Evolutionary conservation across 2,113 vertebrate species (phyloP), one percentile per base, ranked within the genome.

Genomic region (Eclectus roratus): DNA sequence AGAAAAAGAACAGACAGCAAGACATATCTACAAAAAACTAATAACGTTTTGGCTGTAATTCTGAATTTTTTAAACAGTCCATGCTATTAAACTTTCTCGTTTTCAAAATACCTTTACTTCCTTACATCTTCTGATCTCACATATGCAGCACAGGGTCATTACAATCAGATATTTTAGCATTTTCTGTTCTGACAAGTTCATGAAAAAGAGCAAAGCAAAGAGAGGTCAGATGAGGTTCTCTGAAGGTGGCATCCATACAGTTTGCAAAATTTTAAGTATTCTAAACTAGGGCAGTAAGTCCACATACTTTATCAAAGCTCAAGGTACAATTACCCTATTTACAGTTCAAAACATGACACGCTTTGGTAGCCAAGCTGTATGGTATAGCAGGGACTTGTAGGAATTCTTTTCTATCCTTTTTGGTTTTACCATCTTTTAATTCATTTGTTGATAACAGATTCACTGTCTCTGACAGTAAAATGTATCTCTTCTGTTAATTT

Each of bases 271-370:
- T 94, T 76, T 53, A 91, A 92, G 76, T 65, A 79, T 50, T 96
- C 65, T 70, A 78, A 69, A 85, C 78, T 86, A 93, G 85, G 73
- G 74, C 58, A 72, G 37, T 84, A 64, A 94, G 80, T 89, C 61
- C 28, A 49, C 37, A 78, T 44, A 66, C 69, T 80, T 5, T 86
- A 84, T 44, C 60, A 82, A 97, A 96, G 7, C 68, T 94, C 73
- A 95, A 93, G 82, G 93, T 74, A 95, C 31, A 93, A 21, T 37
- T 77, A 89, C 88, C 13, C 8, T 91, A 52, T 91, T 93, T 76
- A 94, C 16, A 96, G 50, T 90, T 92, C 89, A 94, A 91, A 95
- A 58, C 44, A 60, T 46, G 6, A 73, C 70, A 73, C 60, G 88
- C 12, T 91, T 87, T 63, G 50, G n/a, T 37, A 58, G 33, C 11